A percentile compares a stretch with the other conserved stretches of the same genome.
Evolutionary conservation across 1,140 invertebrate species (phyloP).

Genomic region (Schmidtea mediterranea): DNA sequence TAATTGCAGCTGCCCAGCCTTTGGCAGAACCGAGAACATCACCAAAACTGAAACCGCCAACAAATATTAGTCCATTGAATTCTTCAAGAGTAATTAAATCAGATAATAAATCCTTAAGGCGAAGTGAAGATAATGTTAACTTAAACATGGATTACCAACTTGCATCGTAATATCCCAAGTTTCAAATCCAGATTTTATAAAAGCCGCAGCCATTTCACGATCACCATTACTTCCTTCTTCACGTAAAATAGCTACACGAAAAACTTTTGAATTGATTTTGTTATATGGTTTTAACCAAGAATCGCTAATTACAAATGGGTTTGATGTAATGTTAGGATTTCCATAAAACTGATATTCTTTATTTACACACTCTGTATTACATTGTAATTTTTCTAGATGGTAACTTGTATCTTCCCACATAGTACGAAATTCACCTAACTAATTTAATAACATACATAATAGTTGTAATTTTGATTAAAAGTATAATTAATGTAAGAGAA

Average conservation of each 20-base stretch:
- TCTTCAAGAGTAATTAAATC: slow-evolving; percentile 37
- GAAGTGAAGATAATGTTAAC: slow-evolving; percentile 19
- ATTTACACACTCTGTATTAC: slow-evolving; percentile 32
- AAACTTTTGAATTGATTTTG: slow-evolving; percentile 14
- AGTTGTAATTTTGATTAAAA: too few species aligned
- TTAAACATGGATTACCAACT: slow-evolving; percentile 11
- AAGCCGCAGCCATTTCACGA: slow-evolving; percentile 75
- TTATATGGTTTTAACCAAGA: slow-evolving; percentile 9
- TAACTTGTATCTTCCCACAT: slow-evolving; percentile 88
- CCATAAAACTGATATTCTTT: too few species aligned
- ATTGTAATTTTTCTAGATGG: slow-evolving; percentile 52
- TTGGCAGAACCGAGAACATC: slow-evolving; percentile 85
- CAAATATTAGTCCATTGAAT: slow-evolving; percentile 68
- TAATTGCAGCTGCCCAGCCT: slow-evolving; percentile 22
- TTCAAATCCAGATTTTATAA: slow-evolving; percentile 65
- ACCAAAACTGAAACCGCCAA: slow-evolving; percentile 88
- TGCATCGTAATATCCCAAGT: slow-evolving; percentile 57
- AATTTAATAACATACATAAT: slow-evolving; percentile 36
- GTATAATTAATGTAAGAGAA: too few species aligned
- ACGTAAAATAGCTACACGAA: slow-evolving; percentile 57
- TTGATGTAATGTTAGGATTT: too few species aligned
- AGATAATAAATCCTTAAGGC: slow-evolving; percentile 14
- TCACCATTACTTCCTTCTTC: slow-evolving; percentile 93
- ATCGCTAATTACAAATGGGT: too few species aligned
- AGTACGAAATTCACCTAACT: slow-evolving; percentile 39